Evolutionary conservation across 1,140 invertebrate species (phyloP).

Genomic region (Potamilus streckersoni): DNA sequence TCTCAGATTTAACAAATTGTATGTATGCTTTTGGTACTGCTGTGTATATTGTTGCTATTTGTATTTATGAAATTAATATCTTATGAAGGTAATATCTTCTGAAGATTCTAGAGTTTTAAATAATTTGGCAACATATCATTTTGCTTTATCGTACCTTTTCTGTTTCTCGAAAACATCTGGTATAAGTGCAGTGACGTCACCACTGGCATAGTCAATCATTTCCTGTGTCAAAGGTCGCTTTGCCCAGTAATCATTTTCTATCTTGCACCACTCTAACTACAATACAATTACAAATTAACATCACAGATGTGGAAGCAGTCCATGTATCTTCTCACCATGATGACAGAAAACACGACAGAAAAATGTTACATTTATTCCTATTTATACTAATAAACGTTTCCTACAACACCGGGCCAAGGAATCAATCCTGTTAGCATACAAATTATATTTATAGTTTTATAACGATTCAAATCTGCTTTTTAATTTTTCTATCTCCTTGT

Average conservation of each 20-base stretch:
- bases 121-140: no score
- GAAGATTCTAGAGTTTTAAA: no score
- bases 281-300: background rate
- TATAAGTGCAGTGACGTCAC: constrained; percentile 87
- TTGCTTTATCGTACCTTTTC: constrained; percentile 68
- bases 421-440: background rate
- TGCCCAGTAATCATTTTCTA: constrained; percentile 92
- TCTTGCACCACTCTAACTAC: constrained; percentile 77
- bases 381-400: background rate
- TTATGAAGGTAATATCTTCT: no score
- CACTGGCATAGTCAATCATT: constrained; percentile 91
- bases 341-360: background rate
- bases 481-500: no score
- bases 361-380: background rate
- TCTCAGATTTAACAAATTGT: no score
- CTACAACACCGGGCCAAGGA: background rate
- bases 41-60: no score
- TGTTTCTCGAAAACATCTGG: constrained; percentile 87
- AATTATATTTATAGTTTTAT: no score
- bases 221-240: constrained; percentile 87
- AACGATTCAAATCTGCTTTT: no score
- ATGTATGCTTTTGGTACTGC: no score
- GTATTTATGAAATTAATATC: no score
- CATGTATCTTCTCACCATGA: background rate
- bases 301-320: background rate